Evolutionary conservation across 2,113 vertebrate genomes (phyloP), one percentile per base, ranked within the genome.

Genomic region (Macroglossus sobrinus): DNA sequence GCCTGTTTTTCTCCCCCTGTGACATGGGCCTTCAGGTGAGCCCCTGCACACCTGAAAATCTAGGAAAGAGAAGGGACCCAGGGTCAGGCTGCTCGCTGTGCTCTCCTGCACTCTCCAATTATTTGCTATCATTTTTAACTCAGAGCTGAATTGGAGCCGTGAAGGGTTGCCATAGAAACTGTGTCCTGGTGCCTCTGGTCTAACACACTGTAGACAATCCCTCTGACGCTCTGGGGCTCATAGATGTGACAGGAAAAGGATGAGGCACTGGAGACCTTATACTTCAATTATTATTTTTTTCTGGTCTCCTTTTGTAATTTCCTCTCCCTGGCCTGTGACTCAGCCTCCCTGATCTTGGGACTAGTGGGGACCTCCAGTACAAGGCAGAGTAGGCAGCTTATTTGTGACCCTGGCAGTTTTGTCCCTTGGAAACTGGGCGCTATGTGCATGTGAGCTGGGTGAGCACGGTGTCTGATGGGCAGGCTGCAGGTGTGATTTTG

Each of bases 71-170:
- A 96, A 91, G 93, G 86, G 71, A 21, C 10, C 0, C 7, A 3
- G 57, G 94, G 91, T 82, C 95, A 79, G 78, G 63, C 88, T 74
- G 45, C 93, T 40, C 80, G 45, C 97, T 69, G 0, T 66, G 92
- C 93, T 97, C 94, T 63, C 94, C 94, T 94, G 97, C 94, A 79
- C 97, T 98, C 97, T 96, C 98, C 97, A 98, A 98, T 98, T 97
- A 98, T 98, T 98, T 98, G 97, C 97, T 98, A 98, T 97, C 92
- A 93, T 98, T 98, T 98, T 98, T 98, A 98, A 98, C 98, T 98
- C 98, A 8, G 91, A 97, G 98, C 96, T 19, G 97, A 98, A 98
- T 98, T 98, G 98, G 98, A 99, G 98, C 98, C 96, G 86, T 45
- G 97, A 78, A 3, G 0, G 74, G 98, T 99, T 98, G 97, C 96